Base-by-base conservation (phyloP, 2,113 vertebrate genomes). In the Actenoides lindsayi region DNA sequence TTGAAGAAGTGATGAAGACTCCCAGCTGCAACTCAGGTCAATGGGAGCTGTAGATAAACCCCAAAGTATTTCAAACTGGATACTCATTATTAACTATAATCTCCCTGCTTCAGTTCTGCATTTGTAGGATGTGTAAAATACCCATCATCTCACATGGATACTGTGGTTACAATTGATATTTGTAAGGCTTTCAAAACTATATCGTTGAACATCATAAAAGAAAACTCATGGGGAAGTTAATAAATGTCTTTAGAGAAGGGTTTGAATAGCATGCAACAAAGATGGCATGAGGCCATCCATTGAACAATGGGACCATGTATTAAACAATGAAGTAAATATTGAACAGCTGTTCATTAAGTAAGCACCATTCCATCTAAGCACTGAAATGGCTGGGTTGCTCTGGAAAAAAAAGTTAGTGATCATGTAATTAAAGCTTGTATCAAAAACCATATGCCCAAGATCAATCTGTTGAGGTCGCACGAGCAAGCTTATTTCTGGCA, bases 271-370 rank as follows among this genome's bases (percentile, higher is more conserved):
- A 33, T 94, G 75, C 78, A 93, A 95, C 92, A 97, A 95, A 97
- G 89, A 94, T 93, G 94, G 95, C 94, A 94, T 4, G 37, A 93
- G 71, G 87, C 95, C 96, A 96, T 94, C 54, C 79, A 51, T 17
- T 93, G 85, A 96, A 94, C 92, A 96, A 90, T 91, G 87, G 67
- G 68, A 62, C 84, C 67, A 51, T 21, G 70, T 65, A 80, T 59
- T 89, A 84, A 96, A 95, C 78, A 96, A 96, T 93, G 87, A 76
- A 95, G 39, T 64, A 97, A 97, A 97, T 96, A 90, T 62, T 77
- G 91, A 96, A 80, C 96, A 96, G 87, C 94, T 97, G 95, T 77
- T 96, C 23, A 21, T 94, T 96, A 90, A 96, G 65, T 53, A 93
- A 95, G 51, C 50, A 93, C 31, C 78, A 83, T 83, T 84, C 76